Evolutionary conservation across 2,113 vertebrate species (phyloP).

Genomic region (Dromiciops gliroides): DNA sequence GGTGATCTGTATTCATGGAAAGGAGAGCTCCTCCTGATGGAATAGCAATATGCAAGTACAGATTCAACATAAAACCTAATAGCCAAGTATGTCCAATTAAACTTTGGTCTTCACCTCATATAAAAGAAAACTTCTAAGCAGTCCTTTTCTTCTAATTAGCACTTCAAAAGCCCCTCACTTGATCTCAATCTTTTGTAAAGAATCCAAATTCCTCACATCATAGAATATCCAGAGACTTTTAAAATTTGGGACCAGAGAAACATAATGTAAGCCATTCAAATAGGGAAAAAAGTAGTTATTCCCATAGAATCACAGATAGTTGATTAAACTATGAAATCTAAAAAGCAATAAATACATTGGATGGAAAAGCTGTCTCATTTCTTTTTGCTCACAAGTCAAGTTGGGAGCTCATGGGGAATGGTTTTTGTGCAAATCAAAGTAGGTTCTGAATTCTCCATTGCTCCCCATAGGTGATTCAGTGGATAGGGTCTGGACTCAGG

Average conservation of each 20-base stretch:
- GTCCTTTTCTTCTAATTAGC: neutral
- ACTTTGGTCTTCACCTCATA: neutral
- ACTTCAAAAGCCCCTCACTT: neutral
- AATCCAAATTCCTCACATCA: neutral
- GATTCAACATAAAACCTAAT: neutral
- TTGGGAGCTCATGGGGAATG: neutral
- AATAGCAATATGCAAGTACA: neutral
- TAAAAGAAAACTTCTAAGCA: neutral
- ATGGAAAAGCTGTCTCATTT: neutral
- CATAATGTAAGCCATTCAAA: neutral
- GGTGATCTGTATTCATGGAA: neutral
- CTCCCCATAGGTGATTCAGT: neutral
- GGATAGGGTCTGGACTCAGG: neutral
- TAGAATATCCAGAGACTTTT: neutral
- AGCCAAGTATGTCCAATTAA: neutral
- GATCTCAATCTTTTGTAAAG: neutral
- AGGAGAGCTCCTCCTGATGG: neutral
- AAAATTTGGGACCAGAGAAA: neutral
- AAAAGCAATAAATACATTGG: neutral
- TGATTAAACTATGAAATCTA: neutral
- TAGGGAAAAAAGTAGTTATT: neutral
- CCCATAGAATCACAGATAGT: neutral
- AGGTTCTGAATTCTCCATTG: neutral
- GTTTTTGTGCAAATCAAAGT: neutral
- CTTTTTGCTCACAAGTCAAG: neutral